Evolutionary conservation across 2,888 invertebrate genomes (phyloP).

Genomic region (Drosophila rellima): DNA sequence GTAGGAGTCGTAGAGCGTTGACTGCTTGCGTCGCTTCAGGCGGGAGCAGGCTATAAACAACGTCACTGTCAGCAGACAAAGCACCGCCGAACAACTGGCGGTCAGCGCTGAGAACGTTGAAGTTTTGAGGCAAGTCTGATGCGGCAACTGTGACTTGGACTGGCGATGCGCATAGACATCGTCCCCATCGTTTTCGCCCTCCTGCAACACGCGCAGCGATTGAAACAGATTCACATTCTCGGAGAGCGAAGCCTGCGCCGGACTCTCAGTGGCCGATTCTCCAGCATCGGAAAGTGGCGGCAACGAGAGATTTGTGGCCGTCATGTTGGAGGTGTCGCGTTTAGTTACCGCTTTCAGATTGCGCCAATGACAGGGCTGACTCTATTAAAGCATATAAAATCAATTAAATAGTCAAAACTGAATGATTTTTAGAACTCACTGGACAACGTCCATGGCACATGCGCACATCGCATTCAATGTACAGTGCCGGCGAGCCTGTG

Average conservation of each 20-base stretch:
- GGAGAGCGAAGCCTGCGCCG: conserved; percentile 88
- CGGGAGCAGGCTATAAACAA: conserved; percentile 92
- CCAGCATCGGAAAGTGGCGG: conserved; percentile 58
- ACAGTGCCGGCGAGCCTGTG: conserved; percentile 96
- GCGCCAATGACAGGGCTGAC: conserved; percentile 97
- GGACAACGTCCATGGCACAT: conserved; percentile 98
- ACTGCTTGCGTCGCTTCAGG: conserved; percentile 88
- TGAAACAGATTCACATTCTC: conserved; percentile 97
- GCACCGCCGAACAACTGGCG: conserved; percentile 89
- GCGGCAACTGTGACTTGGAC: conserved; percentile 49
- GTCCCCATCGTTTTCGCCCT: conserved; percentile 90
- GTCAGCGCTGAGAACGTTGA: conserved; percentile 90
- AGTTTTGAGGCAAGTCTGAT: conserved; percentile 89
- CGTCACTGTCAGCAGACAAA: conserved; percentile 91
- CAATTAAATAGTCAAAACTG: not conserved
- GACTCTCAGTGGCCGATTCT: conserved; percentile 73
- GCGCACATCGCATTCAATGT: conserved; percentile 97
- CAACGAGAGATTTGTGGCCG: conserved; percentile 73
- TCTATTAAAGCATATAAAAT: conserved; percentile 86
- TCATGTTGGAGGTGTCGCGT: conserved; percentile 88
- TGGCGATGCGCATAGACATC: conserved; percentile 71
- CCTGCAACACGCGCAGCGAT: conserved; percentile 94
- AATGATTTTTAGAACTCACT: conserved; percentile 87
- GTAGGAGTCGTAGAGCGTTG: conserved; percentile 87
- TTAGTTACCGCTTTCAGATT: conserved; percentile 93